phyloP scores from a whole-genome alignment of 2,888 invertebrate species.

The Ennomos erosarius region DNA sequence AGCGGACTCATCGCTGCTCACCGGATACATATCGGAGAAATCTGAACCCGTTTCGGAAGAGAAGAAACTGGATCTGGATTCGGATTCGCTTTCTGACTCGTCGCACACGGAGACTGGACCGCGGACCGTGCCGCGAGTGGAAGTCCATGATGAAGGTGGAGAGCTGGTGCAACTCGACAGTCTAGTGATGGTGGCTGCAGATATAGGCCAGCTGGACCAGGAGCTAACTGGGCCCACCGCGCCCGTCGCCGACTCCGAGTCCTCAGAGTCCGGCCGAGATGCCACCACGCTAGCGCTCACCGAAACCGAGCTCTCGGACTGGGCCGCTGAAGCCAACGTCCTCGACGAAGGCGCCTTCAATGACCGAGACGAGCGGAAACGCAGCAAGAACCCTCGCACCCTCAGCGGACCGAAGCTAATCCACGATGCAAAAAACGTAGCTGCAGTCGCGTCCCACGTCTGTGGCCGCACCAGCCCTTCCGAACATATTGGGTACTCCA shows the following conservation, averaged over 20 bases:
- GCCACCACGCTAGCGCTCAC: conserved; percentile 90
- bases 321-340: conserved; percentile 93
- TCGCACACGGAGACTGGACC: conserved; percentile 71
- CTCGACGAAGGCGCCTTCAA: conserved; percentile 88
- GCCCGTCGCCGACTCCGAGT: conserved; percentile 74
- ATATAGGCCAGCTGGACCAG: conserved; percentile 42
- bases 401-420: conserved; percentile 70
- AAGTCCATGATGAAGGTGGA: conserved; percentile 90
- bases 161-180: conserved; percentile 87
- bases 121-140: conserved; percentile 87
- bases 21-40: conserved; percentile 80
- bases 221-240: conserved; percentile 69
- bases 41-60: conserved; percentile 79
- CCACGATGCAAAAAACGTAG: conserved; percentile 73
- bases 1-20: conserved; percentile 62
- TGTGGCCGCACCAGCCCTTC: conserved; percentile 70
- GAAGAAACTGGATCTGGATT: conserved; percentile 80
- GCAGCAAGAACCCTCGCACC: conserved; percentile 65
- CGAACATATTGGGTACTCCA: conserved; percentile 67
- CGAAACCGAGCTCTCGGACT: conserved; percentile 95
- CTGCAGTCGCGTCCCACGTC: conserved; percentile 70
- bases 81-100: conserved; percentile 84
- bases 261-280: conserved; percentile 89
- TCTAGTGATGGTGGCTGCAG: conserved; percentile 73
- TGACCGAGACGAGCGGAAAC: conserved; percentile 63